Evolutionary conservation across 2,797 vertebrate genomes (phyloP), one percentile per base, ranked within the genome.

Genomic region (Phrynocephalus vlangalii): DNA sequence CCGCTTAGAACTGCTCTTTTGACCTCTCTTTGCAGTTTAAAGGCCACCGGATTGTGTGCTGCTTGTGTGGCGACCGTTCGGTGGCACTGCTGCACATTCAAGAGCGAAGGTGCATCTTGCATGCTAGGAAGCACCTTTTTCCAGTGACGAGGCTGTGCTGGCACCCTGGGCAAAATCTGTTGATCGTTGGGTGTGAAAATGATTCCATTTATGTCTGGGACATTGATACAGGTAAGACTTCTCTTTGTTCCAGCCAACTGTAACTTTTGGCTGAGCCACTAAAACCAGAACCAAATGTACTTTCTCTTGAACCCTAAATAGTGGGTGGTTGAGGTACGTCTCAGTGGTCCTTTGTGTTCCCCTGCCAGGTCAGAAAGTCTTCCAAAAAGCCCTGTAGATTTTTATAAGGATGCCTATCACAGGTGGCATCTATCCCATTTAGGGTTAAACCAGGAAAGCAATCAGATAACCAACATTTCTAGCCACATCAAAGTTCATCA

Each of bases 201-300:
- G 94, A 96, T 83, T 97, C 97, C 0, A 94, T 96, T 88, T 97
- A 97, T 83, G 81, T 97, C 87, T 97, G 97, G 97, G 97, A 97
- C 88, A 95, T 96, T 90, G 97, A 97, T 95, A 97, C 97, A 94
- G 97, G 97, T 97, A 96, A 48, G 52, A 2, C 60, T 18, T 30
- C 10, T 30, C 16, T 77, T 77, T 26, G 15, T 28, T 3, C 20
- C 10, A 20, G 75, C 44, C 9, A 50, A 50, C 44, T 5, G 7
- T 44, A 9, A 33, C 11, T 68, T 68, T 44, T 15, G 9, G 28
- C 9, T 44, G 60, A 48, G 28, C 22, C 24, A 33, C 22, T 28
- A 16, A 28, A 81, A 24, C 44, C 10, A 38, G 5, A 16, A 24
- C 22, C 75, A 44, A 22, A 24, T 24, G 3, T 48, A 76, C 22